Conservation (phyloP, 2,888 invertebrate genomes). For the Temnothorax rugatulus region DNA sequence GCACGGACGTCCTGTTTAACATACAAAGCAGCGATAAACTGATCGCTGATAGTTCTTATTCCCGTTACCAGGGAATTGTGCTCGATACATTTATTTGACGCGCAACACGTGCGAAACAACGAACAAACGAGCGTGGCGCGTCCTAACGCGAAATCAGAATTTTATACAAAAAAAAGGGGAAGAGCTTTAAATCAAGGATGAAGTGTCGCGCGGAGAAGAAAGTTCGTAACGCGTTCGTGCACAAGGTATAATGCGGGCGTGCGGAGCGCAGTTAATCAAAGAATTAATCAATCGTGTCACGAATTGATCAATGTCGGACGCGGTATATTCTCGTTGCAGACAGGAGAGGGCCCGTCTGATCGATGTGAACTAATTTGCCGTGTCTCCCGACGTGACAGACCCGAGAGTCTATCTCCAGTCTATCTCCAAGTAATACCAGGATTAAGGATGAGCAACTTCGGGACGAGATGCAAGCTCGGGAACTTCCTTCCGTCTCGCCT, state of each 20-base stretch:
- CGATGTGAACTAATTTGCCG: slow-evolving; percentile 75
- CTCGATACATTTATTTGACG: not conserved
- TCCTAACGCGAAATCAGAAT: too few relatives aligned
- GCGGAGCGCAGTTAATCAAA: slow-evolving; percentile 61
- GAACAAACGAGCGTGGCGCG: not conserved
- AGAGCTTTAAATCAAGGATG: not conserved
- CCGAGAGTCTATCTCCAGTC: slow-evolving; percentile 70
- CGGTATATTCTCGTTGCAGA: slow-evolving; percentile 65
- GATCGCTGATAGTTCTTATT: slow-evolving; percentile 19
- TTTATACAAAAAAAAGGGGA: not conserved
- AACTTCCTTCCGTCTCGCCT: slow-evolving; percentile 63
- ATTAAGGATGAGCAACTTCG: slow-evolving; percentile 74
- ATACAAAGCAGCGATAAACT: slow-evolving; percentile 9
- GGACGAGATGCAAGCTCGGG: slow-evolving; percentile 58
- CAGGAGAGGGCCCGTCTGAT: slow-evolving; percentile 65
- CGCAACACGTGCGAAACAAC: not conserved
- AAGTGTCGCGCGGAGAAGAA: not conserved
- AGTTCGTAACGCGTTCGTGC: not conserved
- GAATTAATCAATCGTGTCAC: slow-evolving; percentile 67
- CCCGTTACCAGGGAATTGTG: too few relatives aligned
- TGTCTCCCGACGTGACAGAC: slow-evolving; percentile 70
- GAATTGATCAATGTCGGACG: slow-evolving; percentile 66
- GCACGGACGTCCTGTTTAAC: not conserved
- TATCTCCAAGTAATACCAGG: slow-evolving; percentile 73
- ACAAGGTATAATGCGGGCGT: slow-evolving; percentile 9